phyloP scores from a whole-genome alignment of 2,113 vertebrate species.

The Tenrec ecaudatus region DNA sequence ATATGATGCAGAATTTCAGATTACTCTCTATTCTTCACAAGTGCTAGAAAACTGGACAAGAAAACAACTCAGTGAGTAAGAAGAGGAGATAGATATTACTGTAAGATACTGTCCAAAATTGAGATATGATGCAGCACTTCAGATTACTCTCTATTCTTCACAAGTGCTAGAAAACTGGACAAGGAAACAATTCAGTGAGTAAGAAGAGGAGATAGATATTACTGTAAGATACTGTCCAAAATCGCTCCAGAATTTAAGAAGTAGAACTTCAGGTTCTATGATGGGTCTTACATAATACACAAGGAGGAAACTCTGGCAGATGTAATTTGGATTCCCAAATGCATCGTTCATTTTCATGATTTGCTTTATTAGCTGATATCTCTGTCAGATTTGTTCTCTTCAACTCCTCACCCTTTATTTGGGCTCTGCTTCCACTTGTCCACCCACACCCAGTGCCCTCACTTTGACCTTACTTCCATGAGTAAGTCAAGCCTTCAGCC shows the following conservation, averaged over 20 bases:
- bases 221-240: no score
- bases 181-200: background rate
- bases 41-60: background rate
- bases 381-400: background rate
- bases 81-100: background rate
- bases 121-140: background rate
- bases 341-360: background rate
- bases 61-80: background rate
- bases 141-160: background rate
- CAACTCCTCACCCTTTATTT: background rate
- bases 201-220: background rate
- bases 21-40: background rate
- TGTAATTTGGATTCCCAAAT: background rate
- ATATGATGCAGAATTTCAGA: background rate
- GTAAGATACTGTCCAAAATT: no score
- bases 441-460: constrained; percentile 30
- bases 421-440: background rate
- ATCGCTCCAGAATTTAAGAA: background rate
- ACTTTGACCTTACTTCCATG: constrained; percentile 5
- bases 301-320: background rate
- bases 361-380: background rate
- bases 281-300: background rate
- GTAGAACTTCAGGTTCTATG: background rate
- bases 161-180: background rate
- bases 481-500: constrained; percentile 20